These are phyloP conservation scores for Drepana arcuata DNA, from an alignment of 1,140 invertebrate genomes.

Conservation along the genomic window DNA sequence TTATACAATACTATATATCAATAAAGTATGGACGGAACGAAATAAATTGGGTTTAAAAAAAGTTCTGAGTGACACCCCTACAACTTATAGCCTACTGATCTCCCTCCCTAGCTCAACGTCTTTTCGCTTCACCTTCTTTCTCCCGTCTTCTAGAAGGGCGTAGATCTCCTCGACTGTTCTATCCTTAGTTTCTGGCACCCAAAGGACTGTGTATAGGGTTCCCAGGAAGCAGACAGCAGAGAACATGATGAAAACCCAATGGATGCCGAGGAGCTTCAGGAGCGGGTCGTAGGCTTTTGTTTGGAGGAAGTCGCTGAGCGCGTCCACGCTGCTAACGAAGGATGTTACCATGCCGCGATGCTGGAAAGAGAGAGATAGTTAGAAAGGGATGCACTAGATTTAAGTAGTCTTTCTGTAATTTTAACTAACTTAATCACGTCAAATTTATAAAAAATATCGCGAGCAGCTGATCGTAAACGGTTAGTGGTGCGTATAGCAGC, in stretches of 20 bases:
- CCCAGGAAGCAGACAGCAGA: constrained; percentile 54
- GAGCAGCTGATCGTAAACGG: too few species aligned
- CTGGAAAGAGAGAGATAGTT: constrained; percentile 28
- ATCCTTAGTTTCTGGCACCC: constrained; percentile 60
- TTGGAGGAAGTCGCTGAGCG: constrained; percentile 59
- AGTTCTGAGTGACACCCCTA: too few species aligned
- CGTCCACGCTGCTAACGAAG: constrained; percentile 46
- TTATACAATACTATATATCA: neutral
- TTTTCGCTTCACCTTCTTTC: constrained; percentile 57
- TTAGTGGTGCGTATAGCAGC: too few species aligned
- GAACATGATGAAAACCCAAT: constrained; percentile 63
- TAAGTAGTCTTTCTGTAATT: too few species aligned
- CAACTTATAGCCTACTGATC: constrained; percentile 47
- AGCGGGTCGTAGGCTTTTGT: constrained; percentile 59
- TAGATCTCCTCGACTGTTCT: constrained; percentile 59
- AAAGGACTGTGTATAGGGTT: constrained; percentile 51
- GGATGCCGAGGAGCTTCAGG: constrained; percentile 54
- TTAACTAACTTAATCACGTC: too few species aligned
- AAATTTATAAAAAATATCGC: too few species aligned
- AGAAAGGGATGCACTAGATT: neutral
- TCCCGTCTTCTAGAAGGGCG: constrained; percentile 43
- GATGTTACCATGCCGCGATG: constrained; percentile 60
- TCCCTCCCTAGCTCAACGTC: constrained; percentile 39
- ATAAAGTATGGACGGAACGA: too few species aligned
- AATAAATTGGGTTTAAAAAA: too few species aligned